Evolutionary conservation across 2,888 invertebrate genomes (phyloP).

Genomic region (Seira musarum): DNA sequence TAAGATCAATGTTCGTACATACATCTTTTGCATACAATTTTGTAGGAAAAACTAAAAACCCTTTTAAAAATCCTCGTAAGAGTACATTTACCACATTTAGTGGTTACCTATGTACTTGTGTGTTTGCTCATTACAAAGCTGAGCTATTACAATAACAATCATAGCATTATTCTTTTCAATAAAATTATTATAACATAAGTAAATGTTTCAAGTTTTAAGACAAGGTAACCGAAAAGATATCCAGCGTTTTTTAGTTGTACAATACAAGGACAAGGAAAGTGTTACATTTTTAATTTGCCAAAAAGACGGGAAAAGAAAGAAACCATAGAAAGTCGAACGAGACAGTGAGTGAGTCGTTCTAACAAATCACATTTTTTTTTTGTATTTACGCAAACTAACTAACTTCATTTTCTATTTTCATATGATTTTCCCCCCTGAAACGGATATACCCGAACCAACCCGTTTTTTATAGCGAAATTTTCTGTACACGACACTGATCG

Average conservation of each 20-base stretch:
- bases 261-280: neutral
- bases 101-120: too few species aligned
- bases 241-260: neutral
- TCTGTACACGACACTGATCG: neutral
- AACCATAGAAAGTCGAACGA: too few species aligned
- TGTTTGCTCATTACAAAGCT: too few species aligned
- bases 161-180: neutral
- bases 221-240: slow-evolving; percentile 2
- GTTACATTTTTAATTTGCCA: neutral
- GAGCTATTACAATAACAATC: neutral
- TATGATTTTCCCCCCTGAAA: neutral
- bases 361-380: too few species aligned
- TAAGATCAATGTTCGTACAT: slow-evolving; percentile 33
- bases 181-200: too few species aligned
- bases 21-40: neutral
- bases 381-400: neutral
- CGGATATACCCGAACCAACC: neutral
- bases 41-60: neutral
- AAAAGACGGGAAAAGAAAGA: too few species aligned
- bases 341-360: too few species aligned
- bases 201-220: neutral
- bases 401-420: neutral
- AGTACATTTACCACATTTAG: too few species aligned
- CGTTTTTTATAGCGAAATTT: neutral
- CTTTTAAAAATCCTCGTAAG: neutral